Conservation (phyloP, 2,888 invertebrate genomes). For the Drosophila flavopinicola region DNA sequence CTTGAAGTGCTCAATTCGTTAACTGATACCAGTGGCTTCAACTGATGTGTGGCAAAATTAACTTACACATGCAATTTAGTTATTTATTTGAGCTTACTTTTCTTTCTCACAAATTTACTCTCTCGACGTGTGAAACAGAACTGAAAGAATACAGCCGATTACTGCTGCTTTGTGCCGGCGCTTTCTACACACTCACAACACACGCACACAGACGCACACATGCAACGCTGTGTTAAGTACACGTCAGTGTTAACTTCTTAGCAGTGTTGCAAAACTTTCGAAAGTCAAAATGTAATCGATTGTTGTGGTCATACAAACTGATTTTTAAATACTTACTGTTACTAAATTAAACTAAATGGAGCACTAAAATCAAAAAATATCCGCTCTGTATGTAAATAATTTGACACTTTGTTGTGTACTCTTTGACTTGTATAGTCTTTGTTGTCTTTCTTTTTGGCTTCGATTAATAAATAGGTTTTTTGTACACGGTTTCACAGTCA, state of each 20-base stretch:
- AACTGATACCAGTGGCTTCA: not conserved
- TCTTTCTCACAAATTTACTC: constrained; percentile 20
- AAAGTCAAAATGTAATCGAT: constrained; percentile 35
- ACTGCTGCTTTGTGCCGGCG: constrained; percentile 55
- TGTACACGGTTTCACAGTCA: constrained; percentile 58
- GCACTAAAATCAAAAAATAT: constrained; percentile 38
- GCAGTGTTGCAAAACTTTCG: constrained; percentile 57
- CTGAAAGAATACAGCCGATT: constrained; percentile 54
- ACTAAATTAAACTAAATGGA: constrained; percentile 53
- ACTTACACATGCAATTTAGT: constrained; percentile 55
- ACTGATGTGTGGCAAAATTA: constrained; percentile 9
- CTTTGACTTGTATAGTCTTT: constrained; percentile 45
- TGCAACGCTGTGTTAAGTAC: constrained; percentile 46
- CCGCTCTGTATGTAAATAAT: constrained; percentile 21
- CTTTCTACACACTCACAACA: constrained; percentile 51
- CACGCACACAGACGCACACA: constrained; percentile 18
- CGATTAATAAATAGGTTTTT: constrained; percentile 25
- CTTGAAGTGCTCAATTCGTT: not conserved
- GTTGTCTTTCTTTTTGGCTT: constrained; percentile 64
- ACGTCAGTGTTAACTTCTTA: constrained; percentile 60
- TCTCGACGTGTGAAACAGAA: constrained; percentile 61
- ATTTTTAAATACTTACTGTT: constrained; percentile 72
- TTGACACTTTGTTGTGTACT: constrained; percentile 51
- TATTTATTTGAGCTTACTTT: constrained; percentile 20
- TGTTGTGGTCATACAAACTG: constrained; percentile 12